Evolutionary conservation across 2,797 vertebrate genomes (phyloP).

Genomic region (Manis pentadactyla): DNA sequence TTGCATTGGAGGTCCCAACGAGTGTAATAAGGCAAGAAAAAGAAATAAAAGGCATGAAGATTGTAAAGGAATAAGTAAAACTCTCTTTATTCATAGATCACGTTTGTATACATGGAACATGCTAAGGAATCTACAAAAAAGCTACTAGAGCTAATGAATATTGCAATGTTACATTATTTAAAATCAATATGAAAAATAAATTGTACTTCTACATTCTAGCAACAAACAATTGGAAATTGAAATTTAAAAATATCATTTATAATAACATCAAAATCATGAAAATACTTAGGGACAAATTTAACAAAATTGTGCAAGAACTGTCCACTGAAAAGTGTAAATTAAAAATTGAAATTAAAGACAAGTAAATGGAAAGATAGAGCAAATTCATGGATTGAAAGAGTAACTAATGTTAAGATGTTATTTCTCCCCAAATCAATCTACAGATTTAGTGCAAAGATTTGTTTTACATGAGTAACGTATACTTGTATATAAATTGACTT

Average conservation of each 20-base stretch:
- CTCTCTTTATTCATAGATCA: constrained; percentile 40
- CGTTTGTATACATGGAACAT: constrained; percentile 22
- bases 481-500: constrained; percentile 28
- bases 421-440: constrained; percentile 35
- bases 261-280: constrained; percentile 43
- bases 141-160: neutral
- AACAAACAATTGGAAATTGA: constrained; percentile 38
- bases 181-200: constrained; percentile 52
- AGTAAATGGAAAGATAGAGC: constrained; percentile 44
- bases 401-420: constrained; percentile 43
- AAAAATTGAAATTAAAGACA: constrained; percentile 57
- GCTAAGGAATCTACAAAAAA: constrained; percentile 26
- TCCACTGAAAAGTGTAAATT: constrained; percentile 47
- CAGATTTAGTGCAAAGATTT: neutral
- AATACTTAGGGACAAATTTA: constrained; percentile 40
- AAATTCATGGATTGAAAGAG: constrained; percentile 41
- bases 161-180: constrained; percentile 22
- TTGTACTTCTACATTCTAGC: constrained; percentile 36
- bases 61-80: constrained; percentile 54
- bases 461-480: constrained; percentile 44
- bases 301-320: constrained; percentile 30
- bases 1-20: constrained; percentile 10
- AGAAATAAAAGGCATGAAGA: constrained; percentile 59
- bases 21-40: constrained; percentile 50
- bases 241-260: constrained; percentile 18